A percentile compares a stretch with the other conserved stretches of the same genome.
phyloP scores from a whole-genome alignment of 1,140 invertebrate genomes.

The Zaprionus davidi region DNA sequence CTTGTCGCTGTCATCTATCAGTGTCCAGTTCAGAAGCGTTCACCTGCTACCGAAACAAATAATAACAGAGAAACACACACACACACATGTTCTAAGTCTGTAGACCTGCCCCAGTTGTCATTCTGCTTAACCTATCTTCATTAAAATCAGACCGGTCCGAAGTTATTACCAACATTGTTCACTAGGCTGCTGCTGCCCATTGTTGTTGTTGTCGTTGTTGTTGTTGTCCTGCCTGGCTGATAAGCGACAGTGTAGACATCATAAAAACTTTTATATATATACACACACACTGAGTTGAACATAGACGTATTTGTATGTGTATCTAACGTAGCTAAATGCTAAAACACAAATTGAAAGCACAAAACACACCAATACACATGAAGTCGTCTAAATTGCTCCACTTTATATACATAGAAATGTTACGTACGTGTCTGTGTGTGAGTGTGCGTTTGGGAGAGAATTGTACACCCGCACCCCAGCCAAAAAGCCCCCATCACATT shows the following conservation, averaged over 20 bases:
- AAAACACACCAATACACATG: conserved; percentile 52
- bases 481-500: conserved; percentile 56
- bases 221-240: conserved; percentile 40
- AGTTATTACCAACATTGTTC: conserved; percentile 48
- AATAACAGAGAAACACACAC: conserved; percentile 10
- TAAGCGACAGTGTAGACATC: conserved; percentile 73
- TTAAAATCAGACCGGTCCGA: conserved; percentile 48
- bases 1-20: conserved; percentile 52
- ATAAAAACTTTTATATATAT: conserved; percentile 59
- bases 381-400: conserved; percentile 76
- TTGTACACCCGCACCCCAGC: conserved; percentile 38
- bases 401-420: conserved; percentile 50
- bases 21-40: conserved; percentile 41
- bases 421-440: conserved; percentile 19
- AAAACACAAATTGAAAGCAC: conserved; percentile 58
- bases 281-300: neutral
- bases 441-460: conserved; percentile 48
- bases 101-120: conserved; percentile 48
- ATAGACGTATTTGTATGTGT: conserved; percentile 17
- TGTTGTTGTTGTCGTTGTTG: conserved; percentile 39
- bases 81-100: conserved; percentile 4
- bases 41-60: conserved; percentile 40
- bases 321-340: conserved; percentile 56
- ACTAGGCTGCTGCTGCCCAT: conserved; percentile 25
- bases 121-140: conserved; percentile 53